Percentiles rank a stretch among this genome's conserved stretches.
These are phyloP conservation scores for Hyles vespertilio DNA, from an alignment of 1,140 invertebrate species.

Conservation along the genomic window DNA sequence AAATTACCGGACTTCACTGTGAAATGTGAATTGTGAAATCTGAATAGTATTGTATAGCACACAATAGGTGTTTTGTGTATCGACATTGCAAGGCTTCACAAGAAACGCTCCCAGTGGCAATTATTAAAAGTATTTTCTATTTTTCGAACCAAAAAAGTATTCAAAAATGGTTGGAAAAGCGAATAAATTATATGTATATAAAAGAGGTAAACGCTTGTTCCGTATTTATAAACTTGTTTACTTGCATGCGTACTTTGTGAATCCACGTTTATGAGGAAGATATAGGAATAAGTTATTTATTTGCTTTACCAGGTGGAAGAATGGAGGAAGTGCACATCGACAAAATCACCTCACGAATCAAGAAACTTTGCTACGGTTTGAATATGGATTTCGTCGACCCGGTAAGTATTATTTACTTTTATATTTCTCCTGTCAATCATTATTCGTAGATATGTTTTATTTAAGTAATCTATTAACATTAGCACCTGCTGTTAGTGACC, in stretches of 20 bases:
- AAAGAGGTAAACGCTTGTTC: conserved; percentile 40
- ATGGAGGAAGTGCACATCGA: conserved; percentile 96
- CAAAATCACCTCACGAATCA: conserved; percentile 97
- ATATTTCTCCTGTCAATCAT: not conserved
- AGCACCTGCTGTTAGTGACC: too few relatives aligned
- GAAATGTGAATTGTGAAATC: conserved; percentile 22
- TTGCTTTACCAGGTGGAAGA: conserved; percentile 83
- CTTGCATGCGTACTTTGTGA: not conserved
- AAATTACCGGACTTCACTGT: not conserved
- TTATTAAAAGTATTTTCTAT: too few relatives aligned
- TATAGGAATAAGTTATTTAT: not conserved
- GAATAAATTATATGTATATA: conserved; percentile 52
- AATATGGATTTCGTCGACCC: conserved; percentile 98
- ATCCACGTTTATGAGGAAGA: not conserved
- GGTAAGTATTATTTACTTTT: conserved; percentile 75
- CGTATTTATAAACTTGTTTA: conserved; percentile 5
- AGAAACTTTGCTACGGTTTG: conserved; percentile 96
- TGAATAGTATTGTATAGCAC: too few relatives aligned
- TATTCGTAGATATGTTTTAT: not conserved
- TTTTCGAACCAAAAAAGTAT: not conserved
- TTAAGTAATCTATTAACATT: too few relatives aligned
- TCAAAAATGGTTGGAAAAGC: conserved; percentile 50
- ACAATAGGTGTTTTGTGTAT: too few relatives aligned
- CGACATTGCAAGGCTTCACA: too few relatives aligned
- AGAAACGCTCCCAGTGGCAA: too few relatives aligned